Percentiles rank a stretch among this genome's conserved stretches.
These are phyloP conservation scores for Aplidium turbinatum DNA, from an alignment of 23 tunicate species.

Conservation along the genomic window DNA sequence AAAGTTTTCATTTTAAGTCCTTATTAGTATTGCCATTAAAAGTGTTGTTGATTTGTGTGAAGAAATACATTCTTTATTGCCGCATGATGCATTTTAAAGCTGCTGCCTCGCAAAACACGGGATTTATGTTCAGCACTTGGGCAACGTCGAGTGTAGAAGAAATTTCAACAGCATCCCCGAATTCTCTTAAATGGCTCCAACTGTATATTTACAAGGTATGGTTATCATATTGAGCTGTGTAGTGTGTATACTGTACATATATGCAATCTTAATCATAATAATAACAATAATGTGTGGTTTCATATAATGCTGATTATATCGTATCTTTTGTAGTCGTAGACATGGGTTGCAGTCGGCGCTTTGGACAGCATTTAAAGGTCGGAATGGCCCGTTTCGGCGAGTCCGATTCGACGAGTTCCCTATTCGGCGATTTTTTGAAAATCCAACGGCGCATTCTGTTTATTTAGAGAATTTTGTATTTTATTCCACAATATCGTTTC, in stretches of 20 bases:
- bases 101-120: conserved; percentile 39
- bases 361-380: too few species aligned
- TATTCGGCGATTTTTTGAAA: too few species aligned
- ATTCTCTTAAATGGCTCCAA: conserved; percentile 63
- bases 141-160: conserved; percentile 80
- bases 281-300: too few species aligned
- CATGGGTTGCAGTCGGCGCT: too few species aligned
- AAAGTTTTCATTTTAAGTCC: neutral
- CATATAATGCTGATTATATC: too few species aligned
- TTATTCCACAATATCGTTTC: too few species aligned
- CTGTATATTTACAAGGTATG: conserved; percentile 66
- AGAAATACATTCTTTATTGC: neutral
- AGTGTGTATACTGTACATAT: neutral
- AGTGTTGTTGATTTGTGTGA: neutral
- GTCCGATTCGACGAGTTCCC: too few species aligned
- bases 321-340: too few species aligned
- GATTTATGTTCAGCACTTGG: conserved; percentile 73
- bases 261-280: neutral
- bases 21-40: neutral
- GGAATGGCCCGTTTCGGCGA: too few species aligned
- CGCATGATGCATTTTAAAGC: conserved; percentile 13
- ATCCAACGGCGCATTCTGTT: too few species aligned
- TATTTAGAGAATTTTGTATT: too few species aligned
- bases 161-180: conserved; percentile 25
- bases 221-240: neutral